Conservation (phyloP, 2,888 invertebrate genomes). For the Drosophila sordidula region DNA sequence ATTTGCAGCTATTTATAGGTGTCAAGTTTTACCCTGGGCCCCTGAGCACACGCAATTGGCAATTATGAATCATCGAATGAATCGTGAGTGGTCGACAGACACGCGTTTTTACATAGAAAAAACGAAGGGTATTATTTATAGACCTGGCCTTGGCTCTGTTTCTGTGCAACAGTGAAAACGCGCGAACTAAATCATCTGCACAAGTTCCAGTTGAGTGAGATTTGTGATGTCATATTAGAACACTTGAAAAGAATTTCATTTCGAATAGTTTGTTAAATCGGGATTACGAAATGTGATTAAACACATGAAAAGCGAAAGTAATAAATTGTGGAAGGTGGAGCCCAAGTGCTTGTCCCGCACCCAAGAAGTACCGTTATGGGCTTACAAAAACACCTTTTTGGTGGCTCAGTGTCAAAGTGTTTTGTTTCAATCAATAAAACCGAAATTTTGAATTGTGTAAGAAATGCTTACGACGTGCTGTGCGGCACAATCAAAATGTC, state of each 20-base stretch:
- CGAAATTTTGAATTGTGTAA: slow-evolving; percentile 60
- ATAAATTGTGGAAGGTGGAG: neutral
- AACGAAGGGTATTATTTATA: slow-evolving; percentile 43
- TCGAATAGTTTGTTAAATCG: slow-evolving; percentile 19
- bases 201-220: slow-evolving; percentile 30
- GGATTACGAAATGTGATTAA: slow-evolving; percentile 23
- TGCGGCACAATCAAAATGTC: slow-evolving; percentile 57
- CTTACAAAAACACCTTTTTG: slow-evolving; percentile 23
- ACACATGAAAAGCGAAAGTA: slow-evolving; percentile 64
- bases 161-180: slow-evolving; percentile 24
- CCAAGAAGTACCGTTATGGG: slow-evolving; percentile 40
- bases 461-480: slow-evolving; percentile 35
- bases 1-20: slow-evolving; percentile 10
- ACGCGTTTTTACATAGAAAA: slow-evolving; percentile 10
- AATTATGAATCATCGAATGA: slow-evolving; percentile 46
- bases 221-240: slow-evolving; percentile 14
- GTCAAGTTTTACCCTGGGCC: neutral
- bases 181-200: slow-evolving; percentile 16
- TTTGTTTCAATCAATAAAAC: slow-evolving; percentile 61
- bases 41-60: slow-evolving; percentile 15
- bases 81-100: slow-evolving; percentile 27
- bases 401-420: slow-evolving; percentile 62
- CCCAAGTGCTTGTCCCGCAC: slow-evolving; percentile 11
- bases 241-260: neutral
- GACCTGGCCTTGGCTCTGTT: slow-evolving; percentile 52